phyloP scores from a whole-genome alignment of 2,797 vertebrate species.

The Tiaroga cobitis region DNA sequence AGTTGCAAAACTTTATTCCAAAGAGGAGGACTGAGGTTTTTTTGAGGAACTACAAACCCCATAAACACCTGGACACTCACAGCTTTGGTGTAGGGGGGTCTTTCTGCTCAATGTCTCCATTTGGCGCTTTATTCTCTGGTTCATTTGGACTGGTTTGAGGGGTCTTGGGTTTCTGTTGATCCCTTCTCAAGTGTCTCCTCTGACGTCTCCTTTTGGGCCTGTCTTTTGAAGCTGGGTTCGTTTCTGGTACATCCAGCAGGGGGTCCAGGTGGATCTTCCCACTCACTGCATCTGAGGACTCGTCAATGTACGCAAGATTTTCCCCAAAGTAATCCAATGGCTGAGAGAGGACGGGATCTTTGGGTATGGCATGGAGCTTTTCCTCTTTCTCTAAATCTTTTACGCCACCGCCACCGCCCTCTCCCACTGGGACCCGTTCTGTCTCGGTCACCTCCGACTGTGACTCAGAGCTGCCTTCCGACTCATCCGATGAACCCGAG shows the following conservation, averaged over 20 bases:
- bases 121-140: slow-evolving; percentile 61
- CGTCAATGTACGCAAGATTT: slow-evolving; percentile 90
- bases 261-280: slow-evolving; percentile 75
- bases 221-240: slow-evolving; percentile 56
- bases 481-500: slow-evolving; percentile 65
- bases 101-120: slow-evolving; percentile 69
- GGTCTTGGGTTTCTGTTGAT: slow-evolving; percentile 59
- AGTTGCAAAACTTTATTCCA: slow-evolving; percentile 4
- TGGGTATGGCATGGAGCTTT: slow-evolving; percentile 42
- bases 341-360: slow-evolving; percentile 66
- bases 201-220: slow-evolving; percentile 74
- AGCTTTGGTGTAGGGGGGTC: slow-evolving; percentile 59
- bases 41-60: neutral
- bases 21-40: neutral
- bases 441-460: slow-evolving; percentile 75
- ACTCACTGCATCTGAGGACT: slow-evolving; percentile 88
- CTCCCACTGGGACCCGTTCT: slow-evolving; percentile 70
- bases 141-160: slow-evolving; percentile 61
- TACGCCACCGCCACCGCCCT: neutral
- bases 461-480: slow-evolving; percentile 72
- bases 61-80: slow-evolving; percentile 39
- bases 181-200: slow-evolving; percentile 61
- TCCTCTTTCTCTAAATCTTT: slow-evolving; percentile 50
- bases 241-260: slow-evolving; percentile 65
- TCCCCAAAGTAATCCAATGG: slow-evolving; percentile 88